Conservation (phyloP, 2,797 vertebrate species). For the Sebastes minor region DNA sequence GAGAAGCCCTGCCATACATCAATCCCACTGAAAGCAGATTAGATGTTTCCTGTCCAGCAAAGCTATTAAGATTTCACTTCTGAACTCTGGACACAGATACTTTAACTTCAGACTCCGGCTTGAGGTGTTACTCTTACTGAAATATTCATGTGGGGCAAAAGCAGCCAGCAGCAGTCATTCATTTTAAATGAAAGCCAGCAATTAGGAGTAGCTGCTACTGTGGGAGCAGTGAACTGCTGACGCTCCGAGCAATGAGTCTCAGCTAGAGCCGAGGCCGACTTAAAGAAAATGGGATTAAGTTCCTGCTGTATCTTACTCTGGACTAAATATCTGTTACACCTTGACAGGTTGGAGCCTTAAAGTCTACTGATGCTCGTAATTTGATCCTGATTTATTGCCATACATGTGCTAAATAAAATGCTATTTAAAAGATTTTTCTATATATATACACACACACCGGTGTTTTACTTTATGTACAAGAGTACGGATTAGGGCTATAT, state of each 20-base stretch:
- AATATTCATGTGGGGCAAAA: slow-evolving; percentile 28
- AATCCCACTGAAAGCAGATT: not conserved
- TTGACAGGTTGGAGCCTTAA: not conserved
- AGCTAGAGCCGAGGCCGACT: not conserved
- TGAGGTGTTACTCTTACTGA: slow-evolving; percentile 1
- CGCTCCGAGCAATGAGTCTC: slow-evolving; percentile 16
- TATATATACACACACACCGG: not conserved
- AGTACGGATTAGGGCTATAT: not conserved
- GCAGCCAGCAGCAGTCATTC: slow-evolving; percentile 24
- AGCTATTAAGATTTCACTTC: not conserved
- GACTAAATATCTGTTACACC: not conserved
- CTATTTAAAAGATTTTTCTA: not conserved
- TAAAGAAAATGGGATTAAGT: slow-evolving; percentile 4
- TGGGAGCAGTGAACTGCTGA: slow-evolving; percentile 16
- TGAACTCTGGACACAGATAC: not conserved
- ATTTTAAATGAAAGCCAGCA: slow-evolving; percentile 43
- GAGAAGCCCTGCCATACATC: no score
- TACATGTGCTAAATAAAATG: not conserved
- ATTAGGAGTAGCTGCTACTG: slow-evolving; percentile 36
- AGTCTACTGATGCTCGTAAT: not conserved
- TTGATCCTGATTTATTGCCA: not conserved
- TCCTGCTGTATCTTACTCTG: not conserved
- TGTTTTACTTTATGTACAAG: not conserved
- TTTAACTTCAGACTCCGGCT: not conserved
- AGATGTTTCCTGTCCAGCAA: not conserved